A percentile compares a stretch with the other conserved stretches of the same genome.
Conservation (phyloP, 1,140 invertebrate genomes). For the Drosophila yakuba region DNA sequence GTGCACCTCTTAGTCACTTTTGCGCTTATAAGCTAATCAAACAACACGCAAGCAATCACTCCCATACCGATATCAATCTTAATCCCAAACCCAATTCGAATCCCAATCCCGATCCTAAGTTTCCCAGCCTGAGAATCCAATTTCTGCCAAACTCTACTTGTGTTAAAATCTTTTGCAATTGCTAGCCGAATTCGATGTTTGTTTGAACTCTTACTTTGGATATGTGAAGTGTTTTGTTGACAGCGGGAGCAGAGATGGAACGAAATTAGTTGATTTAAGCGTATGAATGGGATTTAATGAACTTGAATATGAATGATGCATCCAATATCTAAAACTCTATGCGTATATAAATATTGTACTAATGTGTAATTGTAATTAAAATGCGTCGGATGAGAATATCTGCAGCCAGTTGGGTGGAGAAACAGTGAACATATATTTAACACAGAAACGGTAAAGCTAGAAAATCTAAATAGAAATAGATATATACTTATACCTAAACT, state of each 20-base stretch:
- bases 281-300: constrained; percentile 58
- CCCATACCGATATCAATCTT: not conserved
- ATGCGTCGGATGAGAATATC: constrained; percentile 32
- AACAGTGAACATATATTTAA: constrained; percentile 66
- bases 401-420: constrained; percentile 34
- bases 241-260: constrained; percentile 22
- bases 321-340: constrained; percentile 54
- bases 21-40: constrained; percentile 65
- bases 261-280: constrained; percentile 51
- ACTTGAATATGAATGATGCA: constrained; percentile 55
- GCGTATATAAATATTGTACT: constrained; percentile 71
- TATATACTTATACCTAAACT: constrained; percentile 57
- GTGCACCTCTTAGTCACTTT: constrained; percentile 70
- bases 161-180: constrained; percentile 53
- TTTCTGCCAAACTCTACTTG: constrained; percentile 28
- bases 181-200: constrained; percentile 56
- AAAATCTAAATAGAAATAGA: constrained; percentile 76
- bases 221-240: constrained; percentile 43
- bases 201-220: constrained; percentile 30
- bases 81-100: no score
- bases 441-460: constrained; percentile 73
- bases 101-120: not conserved
- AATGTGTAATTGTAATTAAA: constrained; percentile 75
- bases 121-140: constrained; percentile 3
- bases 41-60: constrained; percentile 20